phyloP scores from a whole-genome alignment of 2,888 invertebrate species.

The Sarcophaga variegata region DNA sequence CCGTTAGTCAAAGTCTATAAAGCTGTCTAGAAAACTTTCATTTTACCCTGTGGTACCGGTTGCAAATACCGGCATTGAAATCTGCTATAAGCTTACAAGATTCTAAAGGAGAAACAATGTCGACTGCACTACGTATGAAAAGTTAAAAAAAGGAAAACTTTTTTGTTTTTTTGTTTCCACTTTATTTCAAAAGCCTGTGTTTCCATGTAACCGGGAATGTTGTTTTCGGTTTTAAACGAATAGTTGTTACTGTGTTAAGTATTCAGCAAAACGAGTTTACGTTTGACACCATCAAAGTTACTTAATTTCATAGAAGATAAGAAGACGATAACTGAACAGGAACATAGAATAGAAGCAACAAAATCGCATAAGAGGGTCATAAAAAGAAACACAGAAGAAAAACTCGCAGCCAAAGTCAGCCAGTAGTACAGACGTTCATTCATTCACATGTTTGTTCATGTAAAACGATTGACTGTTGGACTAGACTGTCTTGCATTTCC shows the following conservation, averaged over 20 bases:
- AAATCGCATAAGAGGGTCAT: constrained; percentile 59
- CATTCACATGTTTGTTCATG: background rate
- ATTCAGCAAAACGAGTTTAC: constrained; percentile 63
- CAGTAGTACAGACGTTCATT: background rate
- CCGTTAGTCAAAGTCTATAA: constrained; percentile 38
- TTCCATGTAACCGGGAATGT: background rate
- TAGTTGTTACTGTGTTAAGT: constrained; percentile 67
- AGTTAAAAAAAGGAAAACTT: background rate
- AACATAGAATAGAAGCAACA: background rate
- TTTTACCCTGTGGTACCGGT: constrained; percentile 36
- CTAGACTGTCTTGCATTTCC: background rate
- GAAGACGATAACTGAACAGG: background rate
- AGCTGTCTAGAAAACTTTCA: constrained; percentile 56
- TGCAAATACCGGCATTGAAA: background rate
- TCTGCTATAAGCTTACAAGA: constrained; percentile 23
- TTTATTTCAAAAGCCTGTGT: background rate
- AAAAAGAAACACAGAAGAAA: constrained; percentile 16
- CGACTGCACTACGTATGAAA: constrained; percentile 5
- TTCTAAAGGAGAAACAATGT: background rate
- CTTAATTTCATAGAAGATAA: constrained; percentile 58
- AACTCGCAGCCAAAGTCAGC: constrained; percentile 28
- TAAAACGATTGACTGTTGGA: background rate
- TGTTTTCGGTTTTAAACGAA: background rate
- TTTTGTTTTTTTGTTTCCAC: background rate
- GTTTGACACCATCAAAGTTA: constrained; percentile 65